These are phyloP conservation scores for Drosophila setosimentum DNA, from an alignment of 2,888 invertebrate species.

Conservation along the genomic window DNA sequence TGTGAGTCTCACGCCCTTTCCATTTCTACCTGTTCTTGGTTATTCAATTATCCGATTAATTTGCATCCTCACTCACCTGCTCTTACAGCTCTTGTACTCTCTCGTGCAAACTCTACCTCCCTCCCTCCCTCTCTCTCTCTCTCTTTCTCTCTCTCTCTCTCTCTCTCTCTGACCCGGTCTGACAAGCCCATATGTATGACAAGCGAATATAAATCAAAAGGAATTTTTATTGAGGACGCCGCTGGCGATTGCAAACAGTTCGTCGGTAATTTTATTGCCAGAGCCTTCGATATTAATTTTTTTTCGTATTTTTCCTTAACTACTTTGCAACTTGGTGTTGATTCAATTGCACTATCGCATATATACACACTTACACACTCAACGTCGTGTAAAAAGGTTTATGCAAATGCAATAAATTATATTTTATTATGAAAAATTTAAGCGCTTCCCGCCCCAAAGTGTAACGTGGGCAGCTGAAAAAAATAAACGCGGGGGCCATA, in stretches of 20 bases:
- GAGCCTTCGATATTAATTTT: slow-evolving; percentile 52
- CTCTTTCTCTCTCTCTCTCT: too few species aligned
- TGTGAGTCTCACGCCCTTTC: slow-evolving; percentile 11
- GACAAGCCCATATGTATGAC: slow-evolving; percentile 27
- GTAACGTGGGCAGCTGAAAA: background rate
- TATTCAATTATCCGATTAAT: slow-evolving; percentile 69
- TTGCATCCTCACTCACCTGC: slow-evolving; percentile 45
- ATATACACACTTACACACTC: slow-evolving; percentile 12
- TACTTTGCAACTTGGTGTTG: slow-evolving; percentile 69
- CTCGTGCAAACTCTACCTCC: background rate
- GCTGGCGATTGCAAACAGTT: slow-evolving; percentile 68
- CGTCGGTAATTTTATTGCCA: slow-evolving; percentile 68
- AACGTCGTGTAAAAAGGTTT: slow-evolving; percentile 57
- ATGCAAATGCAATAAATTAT: slow-evolving; percentile 80
- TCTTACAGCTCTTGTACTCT: background rate
- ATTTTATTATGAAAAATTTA: slow-evolving; percentile 79
- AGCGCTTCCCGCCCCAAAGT: slow-evolving; percentile 28
- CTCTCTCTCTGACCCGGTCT: too few species aligned
- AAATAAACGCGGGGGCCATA: slow-evolving; percentile 30
- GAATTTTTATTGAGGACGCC: slow-evolving; percentile 67
- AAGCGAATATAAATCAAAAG: slow-evolving; percentile 69
- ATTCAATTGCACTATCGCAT: slow-evolving; percentile 63
- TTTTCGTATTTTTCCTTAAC: slow-evolving; percentile 54
- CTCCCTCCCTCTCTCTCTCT: too few species aligned
- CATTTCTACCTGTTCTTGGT: slow-evolving; percentile 14